Base-by-base conservation (phyloP, 2,888 invertebrate genomes). In the Macrophya annulata region DNA sequence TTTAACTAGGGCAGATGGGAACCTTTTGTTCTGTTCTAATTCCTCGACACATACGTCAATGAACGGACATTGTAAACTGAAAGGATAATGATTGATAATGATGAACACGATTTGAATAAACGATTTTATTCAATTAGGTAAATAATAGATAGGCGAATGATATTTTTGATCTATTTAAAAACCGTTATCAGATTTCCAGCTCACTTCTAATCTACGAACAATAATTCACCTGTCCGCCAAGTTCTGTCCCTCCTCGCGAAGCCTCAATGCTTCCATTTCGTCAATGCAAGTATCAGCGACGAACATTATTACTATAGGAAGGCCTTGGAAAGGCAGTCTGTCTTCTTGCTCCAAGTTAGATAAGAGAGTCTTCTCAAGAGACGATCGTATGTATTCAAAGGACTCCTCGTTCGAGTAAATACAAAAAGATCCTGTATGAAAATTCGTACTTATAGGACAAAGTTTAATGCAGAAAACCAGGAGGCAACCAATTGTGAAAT, bases 331-430 rank as follows among this genome's bases (percentile, higher is more conserved):
- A 15, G 97, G 97, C 86, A 97, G 93, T 90, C 98, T 97, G 91
- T 98, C 98, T 91, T 98, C 98, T 90, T 98, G 97, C 91, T 98
- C 98, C 85, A 98, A 95, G 94, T 98, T 98, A 25, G 97, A 97
- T 12, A 98, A 94, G 43, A 99, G 94, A 4, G 98, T 98, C 93
- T 98, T 98, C 93, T 99, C 98, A 88, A 99, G 95, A 93, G 98
- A 98, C 86, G 97, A 97, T 89, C 98, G 95, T 82, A 99, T 96
- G 92, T 98, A 99, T 91, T 99, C 98, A 91, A 99, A 97, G 0
- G 98, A 97, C 90, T 98, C 97, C 89, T 97, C 97, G 91, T 98
- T 98, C 90, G 98, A 97, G 93, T 97, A 99, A 37, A 98, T 97
- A 93, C 98, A 98, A 93, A 97, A 97, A 90, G 97, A 96, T 83